Base-by-base conservation (phyloP, 1,140 invertebrate genomes). In the Platorchestia sp. region DNA sequence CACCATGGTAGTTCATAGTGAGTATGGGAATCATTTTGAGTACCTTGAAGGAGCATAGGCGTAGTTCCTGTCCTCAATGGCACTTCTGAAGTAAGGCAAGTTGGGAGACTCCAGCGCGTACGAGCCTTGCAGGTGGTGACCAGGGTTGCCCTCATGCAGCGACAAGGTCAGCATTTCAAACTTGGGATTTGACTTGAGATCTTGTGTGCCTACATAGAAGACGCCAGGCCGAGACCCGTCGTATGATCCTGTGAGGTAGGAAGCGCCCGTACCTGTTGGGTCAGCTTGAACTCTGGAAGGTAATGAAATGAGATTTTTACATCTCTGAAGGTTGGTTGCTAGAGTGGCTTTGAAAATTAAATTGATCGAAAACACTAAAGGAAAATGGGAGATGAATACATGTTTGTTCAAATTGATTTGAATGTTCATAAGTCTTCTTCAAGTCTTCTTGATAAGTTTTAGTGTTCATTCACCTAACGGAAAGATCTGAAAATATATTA, bases 141-240 rank as follows among this genome's bases (percentile, higher is more conserved):
- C 97, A 3, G 97, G 97, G 95, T 96, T 96, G 1, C 97, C 97
- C 96, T 97, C 97, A 86, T 97, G 97, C 22, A 97, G 95, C 89
- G 97, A 96, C 43, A 97, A 93, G 43, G 97, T 96, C 95, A 97
- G 96, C 95, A 97, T 97, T 40, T 97, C 97, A 96, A 97, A 97
- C 44, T 96, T 97, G 40, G 97, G 96, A 40, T 97, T 97, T 95
- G 40, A 87, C 40, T 75, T 45, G 0, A 93, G 95, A 19, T 95
- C 59, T 44, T 96, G 95, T 22, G 95, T 87, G 93, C 96, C 96
- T 36, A 96, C 95, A 75, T 96, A 96, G 95, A 96, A 96, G 43
- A 86, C 95, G 53, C 96, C 96, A 51, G 96, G 96, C 45, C 96
- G 95, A 0, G 95, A 93, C 42, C 96, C 96, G 95, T 96, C 96